These are phyloP conservation scores for Drosophila asahinai DNA, from an alignment of 1,140 invertebrate genomes.

Conservation along the genomic window DNA sequence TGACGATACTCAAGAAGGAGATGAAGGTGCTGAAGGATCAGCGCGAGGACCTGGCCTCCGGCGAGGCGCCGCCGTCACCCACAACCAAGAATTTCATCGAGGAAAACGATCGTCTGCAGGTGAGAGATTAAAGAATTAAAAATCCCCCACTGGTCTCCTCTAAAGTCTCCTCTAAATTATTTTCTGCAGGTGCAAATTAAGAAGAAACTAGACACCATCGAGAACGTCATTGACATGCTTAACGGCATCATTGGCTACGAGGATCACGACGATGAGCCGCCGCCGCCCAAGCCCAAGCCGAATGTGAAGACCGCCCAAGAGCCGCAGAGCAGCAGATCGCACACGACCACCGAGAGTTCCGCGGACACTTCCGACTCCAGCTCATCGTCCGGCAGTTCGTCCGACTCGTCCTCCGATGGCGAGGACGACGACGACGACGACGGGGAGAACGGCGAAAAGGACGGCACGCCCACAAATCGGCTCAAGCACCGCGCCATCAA, in stretches of 20 bases:
- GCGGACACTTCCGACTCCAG: conserved; percentile 65
- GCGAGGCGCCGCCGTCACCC: conserved; percentile 87
- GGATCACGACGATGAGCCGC: conserved; percentile 61
- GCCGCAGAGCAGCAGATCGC: conserved; percentile 10
- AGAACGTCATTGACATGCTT: conserved; percentile 93
- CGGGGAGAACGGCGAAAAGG: conserved; percentile 45
- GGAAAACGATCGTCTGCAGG: conserved; percentile 93
- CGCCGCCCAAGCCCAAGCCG: conserved; percentile 30
- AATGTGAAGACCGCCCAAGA: conserved; percentile 25
- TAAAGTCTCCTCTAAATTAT: neutral
- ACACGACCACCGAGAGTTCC: conserved; percentile 65
- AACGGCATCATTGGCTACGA: conserved; percentile 89
- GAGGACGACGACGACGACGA: conserved; percentile 57
- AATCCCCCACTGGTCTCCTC: too few species aligned
- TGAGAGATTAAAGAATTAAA: conserved; percentile 64
- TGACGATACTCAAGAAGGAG: conserved; percentile 89
- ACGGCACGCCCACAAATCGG: conserved; percentile 71
- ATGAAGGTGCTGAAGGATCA: conserved; percentile 91
- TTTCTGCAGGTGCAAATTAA: conserved; percentile 90
- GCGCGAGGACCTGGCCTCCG: conserved; percentile 88
- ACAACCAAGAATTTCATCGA: conserved; percentile 90
- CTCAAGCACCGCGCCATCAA: conserved; percentile 83
- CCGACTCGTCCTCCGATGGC: conserved; percentile 55
- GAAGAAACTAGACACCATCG: conserved; percentile 92
- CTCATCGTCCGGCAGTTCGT: conserved; percentile 50